Conservation (phyloP, 2,113 vertebrate species). For the Epinephelus cyanopodus region DNA sequence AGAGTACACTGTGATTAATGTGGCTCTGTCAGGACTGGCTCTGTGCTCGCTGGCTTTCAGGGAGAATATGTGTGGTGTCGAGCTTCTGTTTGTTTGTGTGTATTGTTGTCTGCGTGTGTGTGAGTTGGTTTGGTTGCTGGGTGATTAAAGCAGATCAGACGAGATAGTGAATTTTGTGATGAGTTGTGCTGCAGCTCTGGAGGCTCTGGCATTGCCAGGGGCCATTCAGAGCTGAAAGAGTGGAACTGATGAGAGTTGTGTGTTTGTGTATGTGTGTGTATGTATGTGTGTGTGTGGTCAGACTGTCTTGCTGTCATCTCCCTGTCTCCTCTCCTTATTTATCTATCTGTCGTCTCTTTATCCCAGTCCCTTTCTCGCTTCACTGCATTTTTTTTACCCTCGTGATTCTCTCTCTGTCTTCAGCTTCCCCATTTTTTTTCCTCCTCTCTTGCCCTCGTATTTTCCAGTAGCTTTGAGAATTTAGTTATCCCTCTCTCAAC, state of each 20-base stretch:
- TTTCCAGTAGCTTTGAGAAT: slow-evolving; percentile 68
- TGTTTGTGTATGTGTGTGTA: slow-evolving; percentile 28
- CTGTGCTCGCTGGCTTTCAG: slow-evolving; percentile 48
- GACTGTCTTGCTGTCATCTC: slow-evolving; percentile 75
- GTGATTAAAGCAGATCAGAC: slow-evolving; percentile 78
- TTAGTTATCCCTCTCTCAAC: slow-evolving; percentile 57
- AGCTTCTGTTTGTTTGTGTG: slow-evolving; percentile 53
- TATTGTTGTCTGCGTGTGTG: slow-evolving; percentile 35
- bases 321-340: slow-evolving; percentile 73
- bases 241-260: slow-evolving; percentile 71
- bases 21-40: slow-evolving; percentile 64
- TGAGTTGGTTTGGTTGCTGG: slow-evolving; percentile 55
- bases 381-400: slow-evolving; percentile 66
- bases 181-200: slow-evolving; percentile 66
- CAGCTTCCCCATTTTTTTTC: background rate
- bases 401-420: slow-evolving; percentile 58
- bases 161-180: slow-evolving; percentile 74
- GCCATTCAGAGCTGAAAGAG: slow-evolving; percentile 75
- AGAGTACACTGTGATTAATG: slow-evolving; percentile 74
- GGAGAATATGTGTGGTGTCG: slow-evolving; percentile 59
- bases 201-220: slow-evolving; percentile 71
- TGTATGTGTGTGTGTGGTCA: slow-evolving; percentile 55
- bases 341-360: slow-evolving; percentile 74
- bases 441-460: slow-evolving; percentile 39
- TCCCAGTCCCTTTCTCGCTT: slow-evolving; percentile 67